Percentiles rank a stretch among this genome's conserved stretches.
Evolutionary conservation across 2,888 invertebrate species (phyloP).

Genomic region (Drosophila helvetica): DNA sequence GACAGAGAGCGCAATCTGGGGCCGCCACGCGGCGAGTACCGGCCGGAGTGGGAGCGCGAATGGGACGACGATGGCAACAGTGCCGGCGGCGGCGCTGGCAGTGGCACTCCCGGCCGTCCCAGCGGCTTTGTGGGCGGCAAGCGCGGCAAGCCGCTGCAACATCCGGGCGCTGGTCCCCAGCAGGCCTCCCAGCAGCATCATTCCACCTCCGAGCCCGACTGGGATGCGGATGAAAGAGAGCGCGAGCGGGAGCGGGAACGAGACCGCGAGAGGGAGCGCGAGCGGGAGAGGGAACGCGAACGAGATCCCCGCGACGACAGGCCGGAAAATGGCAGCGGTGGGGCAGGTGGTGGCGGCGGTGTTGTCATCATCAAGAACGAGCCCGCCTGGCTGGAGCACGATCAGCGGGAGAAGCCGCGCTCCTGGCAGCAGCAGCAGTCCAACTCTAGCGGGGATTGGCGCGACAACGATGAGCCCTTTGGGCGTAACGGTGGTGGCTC

Average conservation of each 20-base stretch:
- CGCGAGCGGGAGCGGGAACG: conserved; percentile 43
- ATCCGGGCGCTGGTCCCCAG: conserved; percentile 50
- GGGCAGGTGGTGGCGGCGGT: conserved; percentile 28
- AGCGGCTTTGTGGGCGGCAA: conserved; percentile 80
- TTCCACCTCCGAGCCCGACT: conserved; percentile 81
- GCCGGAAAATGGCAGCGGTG: conserved; percentile 22
- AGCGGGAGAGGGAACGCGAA: conserved; percentile 34
- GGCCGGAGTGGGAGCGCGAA: conserved; percentile 80
- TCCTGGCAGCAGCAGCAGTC: conserved; percentile 63
- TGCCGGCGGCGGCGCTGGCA: conserved; percentile 37
- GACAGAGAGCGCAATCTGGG: conserved; percentile 58
- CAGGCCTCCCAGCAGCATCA: conserved; percentile 60
- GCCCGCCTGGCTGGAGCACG: conserved; percentile 70
- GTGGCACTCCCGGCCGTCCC: conserved; percentile 65
- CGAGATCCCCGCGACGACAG: conserved; percentile 33
- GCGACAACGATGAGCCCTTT: conserved; percentile 67
- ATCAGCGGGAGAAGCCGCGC: conserved; percentile 75
- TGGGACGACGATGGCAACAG: conserved; percentile 72
- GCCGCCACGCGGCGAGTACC: conserved; percentile 77
- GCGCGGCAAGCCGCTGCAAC: conserved; percentile 51
- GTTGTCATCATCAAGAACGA: conserved; percentile 55
- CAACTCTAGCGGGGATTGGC: conserved; percentile 70
- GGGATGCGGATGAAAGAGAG: conserved; percentile 82
- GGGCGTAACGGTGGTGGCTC: conserved; percentile 46
- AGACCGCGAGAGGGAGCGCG: conserved; percentile 24